Base-by-base conservation (phyloP, 2,113 vertebrate species). In the Panurus biarmicus region DNA sequence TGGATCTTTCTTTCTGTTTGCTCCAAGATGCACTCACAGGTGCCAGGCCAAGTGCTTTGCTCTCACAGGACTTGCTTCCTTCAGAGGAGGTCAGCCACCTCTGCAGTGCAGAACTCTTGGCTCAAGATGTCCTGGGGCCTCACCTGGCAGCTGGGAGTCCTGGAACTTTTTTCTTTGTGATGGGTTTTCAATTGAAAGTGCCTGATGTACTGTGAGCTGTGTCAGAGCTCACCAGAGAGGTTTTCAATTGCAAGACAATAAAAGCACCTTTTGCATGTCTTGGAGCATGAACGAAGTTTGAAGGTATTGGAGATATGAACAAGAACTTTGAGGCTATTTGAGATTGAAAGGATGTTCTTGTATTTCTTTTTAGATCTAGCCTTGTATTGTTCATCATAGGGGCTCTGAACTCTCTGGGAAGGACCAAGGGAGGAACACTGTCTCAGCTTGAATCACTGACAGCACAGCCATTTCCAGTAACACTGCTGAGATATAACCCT, bases 81-180 rank as follows among this genome's bases (percentile, higher is more conserved):
- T 54, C 58, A 76, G 26, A 85, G 13, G 5, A 7, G 10, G 8
- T 70, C 69, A 67, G 47, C 29, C 24, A 48, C 21, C 13, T 38
- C 40, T 64, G 20, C 0, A 0, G 3, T 35, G 22, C 35, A 65
- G 45, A 73, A 35, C 1, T 2, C 35, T 40, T 57, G 25, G 28
- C 25, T 24, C 35, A 71, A 35, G 29, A 66, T 24, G 18, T 67
- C 9, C 23, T 38, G 61, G 21, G 26, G 21, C 6, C 18, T 14
- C 35, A 78, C 12, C 14, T 74, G 44, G 18, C 29, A 81, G 11
- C 23, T 31, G 24, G 10, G 17, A 25, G 9, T 35, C 5, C 18
- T 54, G 24, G 33, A 50, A 50, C 4, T 4, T 36, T 45, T 61
- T 26, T 45, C 26, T 23, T 50, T 79, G 10, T 44, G 28, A 20